These are phyloP conservation scores for Panurus biarmicus DNA, from an alignment of 2,113 vertebrate genomes.

Conservation along the genomic window DNA sequence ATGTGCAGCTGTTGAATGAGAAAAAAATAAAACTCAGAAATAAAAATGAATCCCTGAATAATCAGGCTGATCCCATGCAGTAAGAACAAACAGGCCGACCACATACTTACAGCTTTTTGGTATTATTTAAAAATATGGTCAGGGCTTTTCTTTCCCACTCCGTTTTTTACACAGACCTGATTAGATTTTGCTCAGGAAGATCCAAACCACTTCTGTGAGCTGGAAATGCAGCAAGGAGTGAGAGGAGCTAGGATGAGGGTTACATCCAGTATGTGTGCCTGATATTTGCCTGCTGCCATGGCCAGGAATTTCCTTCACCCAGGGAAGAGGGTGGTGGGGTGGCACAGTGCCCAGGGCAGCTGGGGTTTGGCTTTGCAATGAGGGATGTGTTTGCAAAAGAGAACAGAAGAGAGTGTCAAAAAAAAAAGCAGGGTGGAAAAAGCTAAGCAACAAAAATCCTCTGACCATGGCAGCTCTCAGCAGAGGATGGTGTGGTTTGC, in stretches of 20 bases:
- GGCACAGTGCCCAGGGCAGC: background rate
- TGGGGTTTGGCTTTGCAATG: background rate
- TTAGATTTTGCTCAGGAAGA: slow-evolving; percentile 19
- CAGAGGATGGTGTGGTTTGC: background rate
- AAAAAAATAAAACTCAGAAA: slow-evolving; percentile 64
- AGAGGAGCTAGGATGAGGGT: background rate
- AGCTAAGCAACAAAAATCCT: background rate
- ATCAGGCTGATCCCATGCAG: slow-evolving; percentile 43
- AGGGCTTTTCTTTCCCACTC: background rate
- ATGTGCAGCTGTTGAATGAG: slow-evolving; percentile 71
- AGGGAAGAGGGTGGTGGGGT: background rate
- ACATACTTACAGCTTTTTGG: slow-evolving; percentile 46
- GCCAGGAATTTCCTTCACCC: background rate
- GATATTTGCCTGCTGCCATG: background rate
- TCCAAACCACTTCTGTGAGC: background rate
- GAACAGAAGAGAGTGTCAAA: background rate
- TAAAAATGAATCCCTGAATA: slow-evolving; percentile 64
- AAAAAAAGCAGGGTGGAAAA: background rate
- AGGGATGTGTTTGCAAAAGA: background rate
- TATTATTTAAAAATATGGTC: slow-evolving; percentile 56
- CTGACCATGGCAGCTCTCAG: background rate
- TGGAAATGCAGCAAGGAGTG: background rate
- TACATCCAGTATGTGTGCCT: background rate
- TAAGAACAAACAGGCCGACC: slow-evolving; percentile 22
- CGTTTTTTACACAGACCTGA: background rate